Base-by-base conservation (phyloP, 1,140 invertebrate species). In the Euura saliciscinereae region DNA sequence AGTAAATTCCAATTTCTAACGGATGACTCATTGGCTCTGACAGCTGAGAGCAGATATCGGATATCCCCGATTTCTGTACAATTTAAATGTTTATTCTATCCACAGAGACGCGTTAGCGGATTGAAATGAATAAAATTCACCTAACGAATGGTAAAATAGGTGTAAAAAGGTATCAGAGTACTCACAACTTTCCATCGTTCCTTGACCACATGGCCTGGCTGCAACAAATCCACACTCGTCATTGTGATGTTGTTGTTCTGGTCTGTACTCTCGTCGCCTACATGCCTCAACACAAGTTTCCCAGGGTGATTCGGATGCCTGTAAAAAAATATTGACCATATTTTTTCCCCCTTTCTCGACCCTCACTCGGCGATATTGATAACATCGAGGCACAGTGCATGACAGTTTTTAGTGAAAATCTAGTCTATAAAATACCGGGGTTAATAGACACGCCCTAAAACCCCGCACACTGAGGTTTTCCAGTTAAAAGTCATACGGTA, bases 161-260 rank as follows among this genome's bases (percentile, higher is more conserved):
- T 28, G 28, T 28, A 28, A 28, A 28, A 28, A 28, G 28, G 28
- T 28, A 28, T 28, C 28, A 0, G 28, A 28, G 28, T 28, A 84
- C 91, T 91, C 82, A 94, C 92, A 82, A 99, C 97, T 95, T 98
- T 98, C 97, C 97, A 99, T 86, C 97, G 88, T 86, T 99, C 97
- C 88, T 99, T 99, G 80, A 99, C 97, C 65, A 99, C 94, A 90
- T 98, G 96, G 69, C 97, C 97, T 43, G 97, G 96, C 87, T 98
- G 96, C 76, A 99, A 90, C 68, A 99, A 90, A 88, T 99, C 97
- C 88, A 98, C 97, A 78, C 92, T 94, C 70, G 95, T 95, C 95
- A 97, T 96, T 81, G 93, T 96, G 88, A 96, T 94, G 87, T 93
- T 93, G 83, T 93, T 92, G 78, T 92, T 92, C 80, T 91, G 91